Conservation (phyloP, 1,140 invertebrate species). For the Musca vetustissima region DNA sequence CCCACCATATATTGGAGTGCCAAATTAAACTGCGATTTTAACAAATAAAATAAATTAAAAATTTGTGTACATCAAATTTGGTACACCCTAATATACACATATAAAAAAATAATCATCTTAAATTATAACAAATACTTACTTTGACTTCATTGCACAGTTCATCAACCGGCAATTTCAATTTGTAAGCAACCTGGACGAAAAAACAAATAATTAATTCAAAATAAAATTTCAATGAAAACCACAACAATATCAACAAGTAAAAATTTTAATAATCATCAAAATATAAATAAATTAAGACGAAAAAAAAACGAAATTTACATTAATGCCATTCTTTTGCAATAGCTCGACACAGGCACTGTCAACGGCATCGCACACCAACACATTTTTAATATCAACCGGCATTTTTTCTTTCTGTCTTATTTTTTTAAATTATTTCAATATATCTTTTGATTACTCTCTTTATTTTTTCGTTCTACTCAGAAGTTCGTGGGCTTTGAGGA, state of each 20-base stretch:
- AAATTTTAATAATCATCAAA: background rate
- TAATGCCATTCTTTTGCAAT: constrained; percentile 73
- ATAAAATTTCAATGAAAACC: background rate
- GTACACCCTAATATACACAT: too few species aligned
- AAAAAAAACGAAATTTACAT: constrained; percentile 61
- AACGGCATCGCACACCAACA: constrained; percentile 91
- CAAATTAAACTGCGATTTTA: too few species aligned
- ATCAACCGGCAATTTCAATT: constrained; percentile 80
- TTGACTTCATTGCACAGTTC: constrained; percentile 82
- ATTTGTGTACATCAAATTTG: too few species aligned
- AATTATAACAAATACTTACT: constrained; percentile 61
- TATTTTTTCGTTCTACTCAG: too few species aligned
- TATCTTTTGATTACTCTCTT: background rate
- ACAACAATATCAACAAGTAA: background rate
- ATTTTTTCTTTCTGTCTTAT: constrained; percentile 35
- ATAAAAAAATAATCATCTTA: too few species aligned
- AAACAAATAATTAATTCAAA: background rate
- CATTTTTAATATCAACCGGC: constrained; percentile 64
- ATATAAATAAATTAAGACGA: background rate
- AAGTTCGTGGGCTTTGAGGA: too few species aligned
- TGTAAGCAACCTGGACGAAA: constrained; percentile 54
- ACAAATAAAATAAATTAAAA: too few species aligned
- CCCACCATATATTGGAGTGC: too few species aligned
- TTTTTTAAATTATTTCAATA: constrained; percentile 7
- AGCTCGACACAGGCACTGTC: constrained; percentile 82